Evolutionary conservation across 2,888 invertebrate species (phyloP).

Genomic region (Agonopterix subpropinquella): DNA sequence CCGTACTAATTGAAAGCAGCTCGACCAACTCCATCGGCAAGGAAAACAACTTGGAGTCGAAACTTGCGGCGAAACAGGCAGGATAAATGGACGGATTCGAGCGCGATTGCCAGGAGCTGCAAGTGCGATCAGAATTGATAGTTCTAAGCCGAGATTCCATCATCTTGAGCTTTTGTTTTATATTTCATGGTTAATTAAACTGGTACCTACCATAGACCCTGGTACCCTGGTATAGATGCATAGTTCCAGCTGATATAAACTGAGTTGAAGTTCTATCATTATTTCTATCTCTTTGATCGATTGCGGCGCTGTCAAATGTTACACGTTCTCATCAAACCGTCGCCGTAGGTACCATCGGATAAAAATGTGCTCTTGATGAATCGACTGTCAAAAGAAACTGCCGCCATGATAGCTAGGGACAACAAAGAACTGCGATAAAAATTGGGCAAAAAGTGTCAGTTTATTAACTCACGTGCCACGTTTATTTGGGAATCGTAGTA

Average conservation of each 20-base stretch:
- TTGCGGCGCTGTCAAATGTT: not conserved
- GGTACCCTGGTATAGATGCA: too few species aligned
- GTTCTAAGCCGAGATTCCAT: not conserved
- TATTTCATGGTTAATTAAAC: too few species aligned
- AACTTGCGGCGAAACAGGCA: conserved; percentile 5
- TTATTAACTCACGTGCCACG: conserved; percentile 5
- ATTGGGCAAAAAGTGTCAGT: not conserved
- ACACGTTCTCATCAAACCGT: not conserved
- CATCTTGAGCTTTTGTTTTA: too few species aligned
- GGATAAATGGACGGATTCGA: conserved; percentile 16
- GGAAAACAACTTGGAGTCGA: conserved; percentile 18
- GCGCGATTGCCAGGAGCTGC: conserved; percentile 12
- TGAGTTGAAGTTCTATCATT: too few species aligned
- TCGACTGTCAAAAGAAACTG: conserved; percentile 5
- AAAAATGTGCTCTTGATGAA: conserved; percentile 3
- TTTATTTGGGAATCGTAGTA: conserved; percentile 1
- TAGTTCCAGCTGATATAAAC: too few species aligned
- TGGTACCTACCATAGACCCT: too few species aligned
- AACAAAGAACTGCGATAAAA: conserved; percentile 8
- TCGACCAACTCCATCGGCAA: conserved; percentile 11
- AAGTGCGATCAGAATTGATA: not conserved
- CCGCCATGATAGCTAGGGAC: conserved; percentile 2
- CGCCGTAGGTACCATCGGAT: not conserved
- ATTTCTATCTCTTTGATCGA: not conserved
- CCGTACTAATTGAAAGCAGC: conserved; percentile 30